Percentiles rank a stretch among this genome's conserved stretches.
Conservation (phyloP, 2,797 vertebrate genomes). For the Smutsia gigantea region DNA sequence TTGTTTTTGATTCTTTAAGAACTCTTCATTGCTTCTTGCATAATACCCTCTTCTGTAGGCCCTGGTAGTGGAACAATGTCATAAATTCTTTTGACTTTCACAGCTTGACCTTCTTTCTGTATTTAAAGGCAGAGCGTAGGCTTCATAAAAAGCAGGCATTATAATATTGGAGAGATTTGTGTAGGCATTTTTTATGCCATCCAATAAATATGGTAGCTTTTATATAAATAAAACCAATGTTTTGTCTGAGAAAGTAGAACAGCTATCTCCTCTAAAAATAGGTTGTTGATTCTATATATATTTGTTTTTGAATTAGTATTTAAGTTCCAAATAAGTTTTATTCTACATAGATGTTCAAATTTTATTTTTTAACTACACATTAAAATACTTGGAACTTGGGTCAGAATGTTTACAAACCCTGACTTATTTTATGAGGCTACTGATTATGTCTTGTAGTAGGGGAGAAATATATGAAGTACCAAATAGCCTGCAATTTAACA, state of each 20-base stretch:
- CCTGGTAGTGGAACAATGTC: slow-evolving; percentile 25
- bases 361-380: background rate
- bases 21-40: background rate
- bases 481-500: background rate
- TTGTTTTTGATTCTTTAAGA: slow-evolving; percentile 54
- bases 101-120: slow-evolving; percentile 47
- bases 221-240: slow-evolving; percentile 51
- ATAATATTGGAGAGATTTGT: slow-evolving; percentile 36
- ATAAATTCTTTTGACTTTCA: slow-evolving; percentile 35
- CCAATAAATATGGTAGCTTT: slow-evolving; percentile 42
- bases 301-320: slow-evolving; percentile 21
- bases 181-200: slow-evolving; percentile 57
- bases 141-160: slow-evolving; percentile 56
- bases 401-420: background rate
- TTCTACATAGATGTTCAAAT: background rate
- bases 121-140: slow-evolving; percentile 49
- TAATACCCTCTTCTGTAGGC: background rate
- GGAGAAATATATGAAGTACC: background rate
- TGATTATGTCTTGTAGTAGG: background rate
- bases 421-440: background rate
- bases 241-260: slow-evolving; percentile 61
- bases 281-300: background rate
- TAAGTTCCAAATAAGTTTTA: slow-evolving; percentile 12
- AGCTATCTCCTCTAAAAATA: slow-evolving; percentile 37
- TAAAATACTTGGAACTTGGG: background rate